Evolutionary conservation across 1,140 invertebrate genomes (phyloP), one percentile per base, ranked within the genome.

Genomic region (Cyphomyrmex costatus): DNA sequence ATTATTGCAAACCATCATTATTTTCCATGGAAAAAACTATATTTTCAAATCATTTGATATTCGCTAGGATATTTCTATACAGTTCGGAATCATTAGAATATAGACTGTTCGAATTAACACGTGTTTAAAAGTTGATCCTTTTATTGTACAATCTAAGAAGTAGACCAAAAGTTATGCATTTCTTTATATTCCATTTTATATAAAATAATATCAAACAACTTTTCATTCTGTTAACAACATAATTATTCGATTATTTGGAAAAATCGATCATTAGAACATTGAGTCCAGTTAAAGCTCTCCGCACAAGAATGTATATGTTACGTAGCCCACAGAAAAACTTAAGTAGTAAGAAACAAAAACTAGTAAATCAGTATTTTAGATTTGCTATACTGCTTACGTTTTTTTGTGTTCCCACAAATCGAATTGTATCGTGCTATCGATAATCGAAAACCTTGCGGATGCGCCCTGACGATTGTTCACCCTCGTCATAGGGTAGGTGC

Each of bases 401-500:
- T 42, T 42, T 42, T 10, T 42, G 30, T 42, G 8, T 10, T 0
- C 0, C 36, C 10, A 46, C 19, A 30, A 36, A 61, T 78, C 51
- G 56, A 42, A 6, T 24, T 30, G 5, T 65, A 46, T 14, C 19
- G 8, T 30, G 24, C 7, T 4, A 16, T 36, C 12, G 70, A 74
- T 33, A 74, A 42, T 65, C 73, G 85, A 89, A 33, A 87, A 24
- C 42, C 49, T 4, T 87, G 85, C 77, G 74, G 79, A 73, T 71
- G 61, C 58, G 76, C 49, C 46, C 19, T 58, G 24, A 74, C 60
- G 8, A 24, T 24, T n/a, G 42, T 71, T 51, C 49, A 86, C 49
- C 51, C 76, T 60, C 19, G 74, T 63, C 65, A 68, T 58, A 76
- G 36, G 16, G 63, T 36, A 30, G 1, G 21, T 87, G 86, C 89